Percentiles rank a stretch among this genome's conserved stretches.
Conservation (phyloP, 2,113 vertebrate species). For the Dasyurus viverrinus region DNA sequence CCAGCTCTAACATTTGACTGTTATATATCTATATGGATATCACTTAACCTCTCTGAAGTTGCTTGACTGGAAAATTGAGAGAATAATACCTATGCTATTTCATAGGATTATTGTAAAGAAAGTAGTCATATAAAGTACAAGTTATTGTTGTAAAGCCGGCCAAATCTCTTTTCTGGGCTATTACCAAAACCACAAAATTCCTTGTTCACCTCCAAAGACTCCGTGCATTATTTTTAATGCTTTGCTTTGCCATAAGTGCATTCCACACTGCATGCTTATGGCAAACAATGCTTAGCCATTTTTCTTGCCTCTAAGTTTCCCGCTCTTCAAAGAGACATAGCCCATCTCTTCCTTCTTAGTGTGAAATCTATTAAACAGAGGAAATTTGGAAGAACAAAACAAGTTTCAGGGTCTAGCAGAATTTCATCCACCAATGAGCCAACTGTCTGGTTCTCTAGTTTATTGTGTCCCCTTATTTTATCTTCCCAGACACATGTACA, state of each 20-base stretch:
- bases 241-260: background rate
- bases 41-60: background rate
- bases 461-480: background rate
- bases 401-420: background rate
- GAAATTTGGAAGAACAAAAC: background rate
- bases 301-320: background rate
- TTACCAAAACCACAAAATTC: background rate
- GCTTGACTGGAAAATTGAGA: background rate
- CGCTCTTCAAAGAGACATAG: background rate
- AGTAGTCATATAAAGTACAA: background rate
- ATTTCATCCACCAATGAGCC: background rate
- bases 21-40: background rate
- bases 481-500: background rate
- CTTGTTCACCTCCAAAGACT: background rate
- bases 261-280: background rate
- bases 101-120: background rate
- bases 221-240: background rate
- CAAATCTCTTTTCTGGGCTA: background rate
- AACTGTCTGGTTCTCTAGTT: background rate
- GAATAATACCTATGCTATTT: background rate
- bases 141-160: background rate
- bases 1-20: background rate
- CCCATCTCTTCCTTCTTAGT: background rate
- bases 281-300: background rate
- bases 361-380: background rate